phyloP scores from a whole-genome alignment of 2,888 invertebrate genomes.

The Anticlea derivata region DNA sequence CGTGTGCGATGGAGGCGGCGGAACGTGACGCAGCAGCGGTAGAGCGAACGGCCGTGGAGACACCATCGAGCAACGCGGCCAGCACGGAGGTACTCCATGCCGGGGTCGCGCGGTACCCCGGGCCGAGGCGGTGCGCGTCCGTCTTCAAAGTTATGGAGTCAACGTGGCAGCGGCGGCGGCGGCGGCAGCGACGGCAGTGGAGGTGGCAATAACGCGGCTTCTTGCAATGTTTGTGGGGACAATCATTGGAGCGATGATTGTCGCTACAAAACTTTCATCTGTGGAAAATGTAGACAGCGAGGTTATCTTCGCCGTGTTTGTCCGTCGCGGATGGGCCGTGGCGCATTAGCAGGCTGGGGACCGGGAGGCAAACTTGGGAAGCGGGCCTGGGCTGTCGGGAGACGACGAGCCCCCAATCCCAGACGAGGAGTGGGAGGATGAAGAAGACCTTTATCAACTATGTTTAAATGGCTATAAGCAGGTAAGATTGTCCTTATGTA shows the following conservation, averaged over 20 bases:
- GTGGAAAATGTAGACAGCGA: neutral
- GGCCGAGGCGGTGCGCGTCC: too few species aligned
- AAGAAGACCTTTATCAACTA: neutral
- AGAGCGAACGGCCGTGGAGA: neutral
- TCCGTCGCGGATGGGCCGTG: neutral
- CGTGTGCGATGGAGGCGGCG: neutral
- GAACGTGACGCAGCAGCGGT: neutral
- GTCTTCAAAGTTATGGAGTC: too few species aligned
- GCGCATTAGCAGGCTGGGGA: neutral
- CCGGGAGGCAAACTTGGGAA: neutral
- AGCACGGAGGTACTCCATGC: neutral
- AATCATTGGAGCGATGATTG: neutral
- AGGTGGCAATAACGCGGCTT: too few species aligned
- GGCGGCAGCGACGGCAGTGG: too few species aligned
- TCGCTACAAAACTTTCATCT: neutral
- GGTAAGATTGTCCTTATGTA: neutral
- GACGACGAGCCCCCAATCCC: neutral
- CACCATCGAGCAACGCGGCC: neutral
- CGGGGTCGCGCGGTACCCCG: neutral
- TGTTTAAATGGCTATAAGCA: constrained; percentile 1
- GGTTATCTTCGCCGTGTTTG: neutral
- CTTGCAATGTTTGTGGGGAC: neutral
- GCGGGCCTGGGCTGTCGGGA: neutral
- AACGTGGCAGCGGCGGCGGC: too few species aligned
- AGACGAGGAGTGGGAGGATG: neutral